Percentiles rank a stretch among this genome's conserved stretches.
Conservation (phyloP, 2,797 vertebrate genomes). For the Pseudomugil tenellus region DNA sequence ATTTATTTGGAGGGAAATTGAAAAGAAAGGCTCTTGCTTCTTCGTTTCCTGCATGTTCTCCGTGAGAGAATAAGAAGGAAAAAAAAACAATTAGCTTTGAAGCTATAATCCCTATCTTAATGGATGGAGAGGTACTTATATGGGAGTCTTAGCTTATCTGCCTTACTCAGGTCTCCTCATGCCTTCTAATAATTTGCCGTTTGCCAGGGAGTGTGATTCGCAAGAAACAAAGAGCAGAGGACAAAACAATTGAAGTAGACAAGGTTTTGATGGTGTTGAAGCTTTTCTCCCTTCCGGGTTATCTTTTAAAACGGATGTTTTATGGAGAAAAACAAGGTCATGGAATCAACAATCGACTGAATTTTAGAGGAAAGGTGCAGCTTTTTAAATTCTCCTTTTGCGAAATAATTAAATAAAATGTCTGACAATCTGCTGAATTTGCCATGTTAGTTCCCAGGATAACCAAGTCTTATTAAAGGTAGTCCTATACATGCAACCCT, state of each 20-base stretch:
- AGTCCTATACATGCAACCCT: constrained; percentile 2
- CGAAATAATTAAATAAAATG: background rate
- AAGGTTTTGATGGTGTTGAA: constrained; percentile 41
- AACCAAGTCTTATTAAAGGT: background rate
- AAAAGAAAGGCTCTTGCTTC: constrained; percentile 64
- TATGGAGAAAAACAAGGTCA: constrained; percentile 40
- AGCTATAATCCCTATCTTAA: constrained; percentile 68
- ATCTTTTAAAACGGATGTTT: constrained; percentile 36
- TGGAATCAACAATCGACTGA: constrained; percentile 10
- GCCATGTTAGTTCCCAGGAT: background rate
- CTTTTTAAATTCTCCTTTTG: constrained; percentile 6
- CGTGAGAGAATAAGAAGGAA: constrained; percentile 47
- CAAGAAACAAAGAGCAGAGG: constrained; percentile 18
- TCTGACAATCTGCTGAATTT: constrained; percentile 2
- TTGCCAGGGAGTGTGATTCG: constrained; percentile 36
- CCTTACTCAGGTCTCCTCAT: constrained; percentile 48
- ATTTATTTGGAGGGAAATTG: constrained; percentile 79
- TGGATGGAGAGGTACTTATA: constrained; percentile 68
- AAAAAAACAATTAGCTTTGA: constrained; percentile 77
- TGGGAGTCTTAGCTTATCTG: constrained; percentile 56
- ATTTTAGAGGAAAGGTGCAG: constrained; percentile 15
- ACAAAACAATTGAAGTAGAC: constrained; percentile 28
- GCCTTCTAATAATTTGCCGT: constrained; percentile 37
- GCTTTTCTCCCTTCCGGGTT: constrained; percentile 35
- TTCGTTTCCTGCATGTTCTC: constrained; percentile 64